Percentiles rank a stretch among this genome's conserved stretches.
Evolutionary conservation across 1,140 invertebrate genomes (phyloP).

Genomic region (Leptopilina boulardi): DNA sequence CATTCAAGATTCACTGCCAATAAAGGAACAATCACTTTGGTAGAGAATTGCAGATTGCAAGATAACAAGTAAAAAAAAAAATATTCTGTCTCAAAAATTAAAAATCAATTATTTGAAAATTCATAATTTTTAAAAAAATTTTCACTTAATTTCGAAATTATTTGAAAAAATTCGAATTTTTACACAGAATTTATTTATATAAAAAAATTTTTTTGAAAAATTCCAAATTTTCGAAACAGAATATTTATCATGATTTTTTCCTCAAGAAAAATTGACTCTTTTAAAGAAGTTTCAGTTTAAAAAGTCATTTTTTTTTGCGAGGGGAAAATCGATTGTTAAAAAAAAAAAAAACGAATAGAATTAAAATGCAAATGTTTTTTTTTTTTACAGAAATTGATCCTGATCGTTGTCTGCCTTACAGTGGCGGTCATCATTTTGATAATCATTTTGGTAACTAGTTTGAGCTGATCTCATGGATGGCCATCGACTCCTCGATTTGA

Average conservation of each 20-base stretch:
- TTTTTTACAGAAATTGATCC: constrained; percentile 90
- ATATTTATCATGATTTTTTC: not conserved
- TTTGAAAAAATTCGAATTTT: not conserved
- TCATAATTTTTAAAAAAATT: too few relatives aligned
- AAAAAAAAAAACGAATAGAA: not conserved
- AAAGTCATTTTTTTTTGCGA: not conserved
- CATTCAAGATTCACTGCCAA: constrained; percentile 2
- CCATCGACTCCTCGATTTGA: constrained; percentile 2
- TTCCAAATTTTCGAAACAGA: not conserved
- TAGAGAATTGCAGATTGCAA: not conserved
- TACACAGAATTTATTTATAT: too few relatives aligned
- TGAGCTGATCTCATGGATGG: constrained; percentile 57
- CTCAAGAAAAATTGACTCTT: too few relatives aligned
- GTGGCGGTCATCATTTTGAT: constrained; percentile 85
- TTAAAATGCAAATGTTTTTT: constrained; percentile 70
- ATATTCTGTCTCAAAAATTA: too few relatives aligned
- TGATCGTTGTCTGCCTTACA: constrained; percentile 87
- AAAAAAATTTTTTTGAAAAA: too few relatives aligned
- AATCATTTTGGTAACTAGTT: constrained; percentile 80
- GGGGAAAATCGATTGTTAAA: not conserved
- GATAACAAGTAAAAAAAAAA: not conserved
- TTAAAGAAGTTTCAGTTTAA: not conserved
- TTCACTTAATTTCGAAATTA: not conserved
- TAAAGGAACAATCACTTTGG: not conserved
- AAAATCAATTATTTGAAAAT: too few relatives aligned